Base-by-base conservation (phyloP, 2,888 invertebrate species). In the Drosophila anceps region DNA sequence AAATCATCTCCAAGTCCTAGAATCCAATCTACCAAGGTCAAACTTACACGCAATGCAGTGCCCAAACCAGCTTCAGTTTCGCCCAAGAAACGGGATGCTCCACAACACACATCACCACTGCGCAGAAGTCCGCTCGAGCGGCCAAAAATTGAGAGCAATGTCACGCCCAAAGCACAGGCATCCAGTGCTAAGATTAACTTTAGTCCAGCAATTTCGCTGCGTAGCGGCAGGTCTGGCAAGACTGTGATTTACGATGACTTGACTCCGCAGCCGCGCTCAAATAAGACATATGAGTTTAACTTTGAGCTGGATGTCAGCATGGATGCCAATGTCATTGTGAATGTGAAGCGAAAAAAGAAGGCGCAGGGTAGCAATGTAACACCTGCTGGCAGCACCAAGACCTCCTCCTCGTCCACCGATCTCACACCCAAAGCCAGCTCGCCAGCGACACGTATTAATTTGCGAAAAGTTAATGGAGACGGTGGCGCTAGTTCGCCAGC, bases 301-400 rank as follows among this genome's bases (percentile, higher is more conserved):
- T 92, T 93, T 58, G 93, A 93, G 66, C 69, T 93, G 37, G 92
- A 93, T 76, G 93, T 93, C 7, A 93, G 93, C 69, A 80, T 93
- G 89, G 93, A 93, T 73, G 93, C 93, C n/a, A 92, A 93, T 84
- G 92, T 93, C 37, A 86, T 93, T 63, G 92, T 93, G 1, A 93
- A 93, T 70, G 92, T 93, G 0, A 92, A 92, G 69, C 91, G 93
- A 18, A 93, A 93, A 73, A 91, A 91, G 73, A 92, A 92, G 69
- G 53, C n/a, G 4, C 24, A 39, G 12, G 15, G 54, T 4, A 29
- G 31, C 18, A 53, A 13, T 27, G 43, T 3, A 13, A 46, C 35
- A 20, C n/a, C 74, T 9, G 3, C 43, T 8, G 31, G 58, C 31
- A 41, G 67, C 15, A 18, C 66, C 5, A 68, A 62, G 59, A 58